phyloP scores from a whole-genome alignment of 2,797 vertebrate genomes.

The Lepilemur ruficaudatus region DNA sequence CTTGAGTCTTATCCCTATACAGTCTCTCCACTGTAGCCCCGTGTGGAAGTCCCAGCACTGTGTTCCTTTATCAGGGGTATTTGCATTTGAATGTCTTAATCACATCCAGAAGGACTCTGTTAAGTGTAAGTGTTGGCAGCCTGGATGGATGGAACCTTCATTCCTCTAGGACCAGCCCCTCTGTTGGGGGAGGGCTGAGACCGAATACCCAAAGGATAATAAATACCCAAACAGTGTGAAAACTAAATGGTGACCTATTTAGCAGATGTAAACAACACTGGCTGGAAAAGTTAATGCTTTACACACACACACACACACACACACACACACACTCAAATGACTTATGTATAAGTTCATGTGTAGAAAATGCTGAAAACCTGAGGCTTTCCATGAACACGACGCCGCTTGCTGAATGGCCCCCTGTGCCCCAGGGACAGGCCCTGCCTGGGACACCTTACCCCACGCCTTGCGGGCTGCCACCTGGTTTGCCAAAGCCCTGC shows the following conservation, averaged over 20 bases:
- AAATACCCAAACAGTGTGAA: not conserved
- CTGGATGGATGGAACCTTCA: not conserved
- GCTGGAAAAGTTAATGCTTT: not conserved
- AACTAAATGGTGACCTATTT: not conserved
- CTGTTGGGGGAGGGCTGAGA: not conserved
- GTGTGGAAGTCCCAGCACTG: fast-evolving
- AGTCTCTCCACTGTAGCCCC: not conserved
- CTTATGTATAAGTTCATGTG: not conserved
- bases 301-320: no score
- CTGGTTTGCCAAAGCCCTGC: not conserved
- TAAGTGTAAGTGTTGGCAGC: not conserved
- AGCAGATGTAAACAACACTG: not conserved
- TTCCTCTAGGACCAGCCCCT: not conserved
- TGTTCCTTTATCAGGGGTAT: not conserved
- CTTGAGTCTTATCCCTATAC: not conserved
- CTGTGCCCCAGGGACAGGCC: fast-evolving
- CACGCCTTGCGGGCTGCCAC: not conserved
- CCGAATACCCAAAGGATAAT: not conserved
- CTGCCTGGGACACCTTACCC: not conserved
- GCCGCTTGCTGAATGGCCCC: not conserved
- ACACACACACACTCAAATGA: no score
- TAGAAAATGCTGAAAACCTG: not conserved
- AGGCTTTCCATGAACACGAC: not conserved
- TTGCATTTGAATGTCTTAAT: not conserved
- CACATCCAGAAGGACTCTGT: not conserved